These are phyloP conservation scores for Oreonectes daqikongensis DNA, from an alignment of 2,797 vertebrate genomes.

Conservation along the genomic window DNA sequence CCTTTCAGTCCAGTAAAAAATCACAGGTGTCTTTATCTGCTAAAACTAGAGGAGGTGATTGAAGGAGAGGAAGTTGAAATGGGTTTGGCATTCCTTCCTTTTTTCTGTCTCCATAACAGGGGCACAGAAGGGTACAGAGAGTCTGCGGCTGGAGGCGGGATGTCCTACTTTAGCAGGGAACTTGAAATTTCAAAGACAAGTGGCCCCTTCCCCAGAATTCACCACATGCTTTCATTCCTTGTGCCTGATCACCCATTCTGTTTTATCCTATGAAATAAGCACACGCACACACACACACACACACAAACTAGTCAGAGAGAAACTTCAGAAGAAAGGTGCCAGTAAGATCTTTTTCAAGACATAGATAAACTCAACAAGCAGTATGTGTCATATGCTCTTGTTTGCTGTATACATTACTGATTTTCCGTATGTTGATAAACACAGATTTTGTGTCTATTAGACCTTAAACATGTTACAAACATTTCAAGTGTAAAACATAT, in stretches of 20 bases:
- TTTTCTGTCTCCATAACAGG: slow-evolving; percentile 52
- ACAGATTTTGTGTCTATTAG: not conserved
- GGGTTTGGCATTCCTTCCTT: slow-evolving; percentile 74
- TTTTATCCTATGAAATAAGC: slow-evolving; percentile 23
- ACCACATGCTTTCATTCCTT: slow-evolving; percentile 66
- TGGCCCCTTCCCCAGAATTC: slow-evolving; percentile 64
- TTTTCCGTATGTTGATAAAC: not conserved
- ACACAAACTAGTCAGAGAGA: slow-evolving; percentile 37
- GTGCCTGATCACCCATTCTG: slow-evolving; percentile 57
- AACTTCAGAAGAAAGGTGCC: not conserved
- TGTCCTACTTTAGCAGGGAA: slow-evolving; percentile 66
- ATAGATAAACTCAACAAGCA: not conserved
- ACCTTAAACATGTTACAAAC: slow-evolving; percentile 45
- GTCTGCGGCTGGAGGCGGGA: slow-evolving; percentile 53
- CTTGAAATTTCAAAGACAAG: slow-evolving; percentile 58
- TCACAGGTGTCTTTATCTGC: slow-evolving; percentile 27
- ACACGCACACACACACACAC: slow-evolving; percentile 30
- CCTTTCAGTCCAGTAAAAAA: not conserved
- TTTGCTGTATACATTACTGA: not conserved
- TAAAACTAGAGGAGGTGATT: slow-evolving; percentile 62
- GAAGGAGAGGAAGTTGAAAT: slow-evolving; percentile 65
- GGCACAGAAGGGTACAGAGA: slow-evolving; percentile 44
- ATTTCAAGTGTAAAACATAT: slow-evolving; percentile 62
- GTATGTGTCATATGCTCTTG: no score
- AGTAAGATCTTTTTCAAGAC: not conserved